Percentiles rank a stretch among this genome's conserved stretches.
These are phyloP conservation scores for Drosophila mulleri DNA, from an alignment of 2,888 invertebrate genomes.

Conservation along the genomic window DNA sequence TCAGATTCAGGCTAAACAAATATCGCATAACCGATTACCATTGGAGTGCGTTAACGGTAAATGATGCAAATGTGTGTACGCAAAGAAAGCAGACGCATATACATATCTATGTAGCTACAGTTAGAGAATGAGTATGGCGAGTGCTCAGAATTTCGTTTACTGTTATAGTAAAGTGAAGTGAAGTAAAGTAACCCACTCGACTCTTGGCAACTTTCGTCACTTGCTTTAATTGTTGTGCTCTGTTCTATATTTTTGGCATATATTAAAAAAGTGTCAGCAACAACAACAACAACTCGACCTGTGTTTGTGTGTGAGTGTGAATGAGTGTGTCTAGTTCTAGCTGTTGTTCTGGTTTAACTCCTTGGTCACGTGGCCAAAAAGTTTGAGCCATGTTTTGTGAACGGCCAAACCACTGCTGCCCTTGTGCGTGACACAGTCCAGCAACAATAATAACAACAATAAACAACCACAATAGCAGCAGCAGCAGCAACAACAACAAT, in stretches of 20 bases:
- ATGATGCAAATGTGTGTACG: conserved; percentile 21
- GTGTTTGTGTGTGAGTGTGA: conserved; percentile 20
- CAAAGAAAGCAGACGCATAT: not conserved
- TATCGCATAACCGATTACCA: not conserved
- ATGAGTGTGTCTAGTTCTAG: conserved; percentile 23
- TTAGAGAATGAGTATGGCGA: conserved; percentile 8
- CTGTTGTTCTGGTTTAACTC: conserved; percentile 32
- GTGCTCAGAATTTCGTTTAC: conserved; percentile 26
- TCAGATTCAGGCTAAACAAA: not conserved
- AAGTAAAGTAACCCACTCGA: not conserved
- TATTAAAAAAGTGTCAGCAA: conserved; percentile 52
- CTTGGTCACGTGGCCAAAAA: conserved; percentile 76
- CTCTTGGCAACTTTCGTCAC: conserved; percentile 12
- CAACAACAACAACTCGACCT: conserved; percentile 27
- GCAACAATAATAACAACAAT: conserved; percentile 13
- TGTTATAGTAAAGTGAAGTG: conserved; percentile 16
- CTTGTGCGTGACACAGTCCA: conserved; percentile 73
- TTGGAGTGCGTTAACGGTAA: conserved; percentile 15
- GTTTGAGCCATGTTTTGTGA: conserved; percentile 58
- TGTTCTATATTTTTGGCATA: conserved; percentile 48
- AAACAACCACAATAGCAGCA: conserved; percentile 20
- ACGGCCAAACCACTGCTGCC: conserved; percentile 45
- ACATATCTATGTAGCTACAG: not conserved
- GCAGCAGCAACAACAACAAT: conserved; percentile 14
- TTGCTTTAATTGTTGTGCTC: conserved; percentile 64